Evolutionary conservation across 1,140 invertebrate genomes (phyloP).

Genomic region (Drosophila albomicans): DNA sequence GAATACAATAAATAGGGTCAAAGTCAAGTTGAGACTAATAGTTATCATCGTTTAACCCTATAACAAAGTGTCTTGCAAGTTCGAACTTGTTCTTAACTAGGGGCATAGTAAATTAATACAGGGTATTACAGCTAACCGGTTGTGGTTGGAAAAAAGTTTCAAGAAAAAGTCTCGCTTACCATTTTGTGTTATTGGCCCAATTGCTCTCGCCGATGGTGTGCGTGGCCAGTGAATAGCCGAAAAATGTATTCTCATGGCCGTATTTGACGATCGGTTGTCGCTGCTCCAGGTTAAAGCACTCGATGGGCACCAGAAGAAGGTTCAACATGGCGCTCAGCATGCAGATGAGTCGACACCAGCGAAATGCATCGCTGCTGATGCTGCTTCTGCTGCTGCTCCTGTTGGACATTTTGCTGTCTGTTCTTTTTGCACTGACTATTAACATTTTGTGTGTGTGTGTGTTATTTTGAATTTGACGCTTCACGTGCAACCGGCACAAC

Average conservation of each 20-base stretch:
- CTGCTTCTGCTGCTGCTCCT: not conserved
- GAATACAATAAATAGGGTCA: too few species aligned
- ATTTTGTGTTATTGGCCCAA: conserved; percentile 77
- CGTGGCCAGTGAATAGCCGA: conserved; percentile 81
- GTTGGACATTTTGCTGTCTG: not conserved
- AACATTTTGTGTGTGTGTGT: conserved; percentile 8
- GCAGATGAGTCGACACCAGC: too few species aligned
- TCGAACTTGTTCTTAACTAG: too few species aligned
- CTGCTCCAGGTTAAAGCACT: conserved; percentile 76
- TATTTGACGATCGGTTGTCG: conserved; percentile 78
- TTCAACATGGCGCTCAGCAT: not conserved
- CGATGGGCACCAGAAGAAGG: not conserved
- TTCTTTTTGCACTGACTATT: too few species aligned
- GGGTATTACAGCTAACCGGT: conserved; percentile 3
- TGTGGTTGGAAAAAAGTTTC: conserved; percentile 17
- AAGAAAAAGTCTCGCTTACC: conserved; percentile 56
- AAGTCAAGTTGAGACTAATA: too few species aligned
- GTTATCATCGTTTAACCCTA: too few species aligned
- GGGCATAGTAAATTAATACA: not conserved
- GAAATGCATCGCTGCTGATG: not conserved
- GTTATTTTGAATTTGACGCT: not conserved
- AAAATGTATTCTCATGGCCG: conserved; percentile 72
- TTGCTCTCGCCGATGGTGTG: conserved; percentile 77
- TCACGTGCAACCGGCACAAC: conserved; percentile 54
- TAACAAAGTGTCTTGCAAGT: too few species aligned